Base-by-base conservation (phyloP, 1,140 invertebrate species). In the Danaus plexippus region DNA sequence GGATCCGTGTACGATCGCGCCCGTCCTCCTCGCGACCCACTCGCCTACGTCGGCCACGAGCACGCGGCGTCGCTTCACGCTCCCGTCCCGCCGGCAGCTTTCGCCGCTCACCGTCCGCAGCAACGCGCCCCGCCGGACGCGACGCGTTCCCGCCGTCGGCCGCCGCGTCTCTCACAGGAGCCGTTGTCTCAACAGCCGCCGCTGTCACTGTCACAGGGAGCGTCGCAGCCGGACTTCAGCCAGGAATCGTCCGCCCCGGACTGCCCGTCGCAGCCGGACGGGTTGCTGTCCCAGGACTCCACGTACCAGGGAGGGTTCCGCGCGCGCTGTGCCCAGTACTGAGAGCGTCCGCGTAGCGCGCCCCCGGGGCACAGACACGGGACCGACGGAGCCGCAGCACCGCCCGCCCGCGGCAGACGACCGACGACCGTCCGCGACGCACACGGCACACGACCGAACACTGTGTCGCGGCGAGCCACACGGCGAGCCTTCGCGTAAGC, bases 191-290 rank as follows among this genome's bases (percentile, higher is more conserved):
- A 94, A 73, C 94, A 73, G 90, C 91, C 44, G 87, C 92, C 48
- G 83, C 88, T 73, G 87, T 91, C 79, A 48, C 88, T 94, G 66
- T 94, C 93, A 0, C 94, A 95, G 69, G 92, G 92, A 11, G 75
- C 93, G n/a, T 93, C 92, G 15, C 94, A 95, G 76, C 91, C 93
- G 0, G 94, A 95, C 73, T 87, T 95, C 40, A 95, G 93, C 47
- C 94, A 97, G 89, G 96, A 98, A 84, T 95, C 93, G 22, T 94
- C 94, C 70, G 90, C 94, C 59, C 94, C 94, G 62, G 96, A 97
- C 64, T 95, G 96, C 80, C 95, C 96, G 70, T 97, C 96, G 32
- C 96, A 98, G 85, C 95, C 96, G 88, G 97, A 98, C 76, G 96
- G 95, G 46, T 90, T 98, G 59, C 88, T 98, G 64, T 98, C 96